Percentiles rank a stretch among this genome's conserved stretches.
Conservation (phyloP, 2,797 vertebrate species). For the Gambelia wislizenii region DNA sequence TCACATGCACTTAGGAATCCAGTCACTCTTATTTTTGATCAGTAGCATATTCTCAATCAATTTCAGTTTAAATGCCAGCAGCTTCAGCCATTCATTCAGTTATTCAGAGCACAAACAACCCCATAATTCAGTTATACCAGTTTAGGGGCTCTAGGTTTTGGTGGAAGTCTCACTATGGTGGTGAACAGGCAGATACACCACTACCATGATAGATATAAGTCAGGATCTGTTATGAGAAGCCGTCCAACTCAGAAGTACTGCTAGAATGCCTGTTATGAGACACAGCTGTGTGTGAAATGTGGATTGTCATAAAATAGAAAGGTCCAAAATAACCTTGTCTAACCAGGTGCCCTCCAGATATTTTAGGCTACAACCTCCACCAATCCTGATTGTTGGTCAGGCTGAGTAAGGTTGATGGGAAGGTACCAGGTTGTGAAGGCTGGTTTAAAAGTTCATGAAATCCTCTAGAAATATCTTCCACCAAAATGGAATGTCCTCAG, state of each 20-base stretch:
- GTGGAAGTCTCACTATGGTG: slow-evolving; percentile 21
- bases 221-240: not conserved
- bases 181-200: not conserved
- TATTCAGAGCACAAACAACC: slow-evolving; percentile 57
- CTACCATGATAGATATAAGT: not conserved
- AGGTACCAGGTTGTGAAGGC: too few species aligned
- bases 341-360: too few species aligned
- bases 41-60: slow-evolving; percentile 53
- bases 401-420: not conserved
- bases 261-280: not conserved
- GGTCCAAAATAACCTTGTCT: not conserved
- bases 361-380: not conserved
- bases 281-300: not conserved
- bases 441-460: too few species aligned
- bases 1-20: slow-evolving; percentile 45
- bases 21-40: slow-evolving; percentile 60
- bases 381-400: not conserved
- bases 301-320: not conserved
- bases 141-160: not conserved
- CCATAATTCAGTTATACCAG: not conserved
- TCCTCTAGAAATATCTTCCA: not conserved
- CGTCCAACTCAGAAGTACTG: not conserved
- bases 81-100: slow-evolving; percentile 67
- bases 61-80: slow-evolving; percentile 60
- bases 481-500: not conserved